A percentile compares a stretch with the other conserved stretches of the same genome.
These are phyloP conservation scores for Merluccius polli DNA, from an alignment of 2,797 vertebrate species.

Conservation along the genomic window DNA sequence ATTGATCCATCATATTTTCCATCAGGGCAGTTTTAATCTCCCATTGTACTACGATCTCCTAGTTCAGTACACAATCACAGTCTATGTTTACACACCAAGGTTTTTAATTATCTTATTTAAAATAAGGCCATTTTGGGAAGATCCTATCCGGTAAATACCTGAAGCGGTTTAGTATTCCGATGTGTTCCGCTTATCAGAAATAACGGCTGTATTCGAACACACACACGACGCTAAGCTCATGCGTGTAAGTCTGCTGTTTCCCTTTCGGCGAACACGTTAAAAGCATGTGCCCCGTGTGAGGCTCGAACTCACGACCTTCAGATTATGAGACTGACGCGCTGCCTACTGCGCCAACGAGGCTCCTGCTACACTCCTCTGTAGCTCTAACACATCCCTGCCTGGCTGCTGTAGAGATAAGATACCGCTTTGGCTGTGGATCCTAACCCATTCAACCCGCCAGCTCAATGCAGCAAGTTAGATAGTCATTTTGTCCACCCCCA, in stretches of 20 bases:
- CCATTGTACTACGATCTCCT: too few species aligned
- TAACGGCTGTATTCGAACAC: too few species aligned
- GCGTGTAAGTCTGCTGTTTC: too few species aligned
- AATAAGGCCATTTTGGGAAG: background rate
- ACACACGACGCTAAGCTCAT: too few species aligned
- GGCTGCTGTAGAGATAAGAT: background rate
- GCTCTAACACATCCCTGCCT: background rate
- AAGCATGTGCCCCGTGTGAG: slow-evolving; percentile 10
- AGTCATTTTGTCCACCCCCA: background rate
- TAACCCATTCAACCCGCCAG: background rate
- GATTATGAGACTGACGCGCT: slow-evolving; percentile 10
- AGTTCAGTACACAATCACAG: too few species aligned
- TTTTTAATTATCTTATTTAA: too few species aligned
- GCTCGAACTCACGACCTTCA: slow-evolving; percentile 15
- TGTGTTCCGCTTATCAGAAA: too few species aligned
- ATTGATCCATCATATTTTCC: too few species aligned
- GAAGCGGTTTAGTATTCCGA: too few species aligned
- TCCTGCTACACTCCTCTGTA: background rate
- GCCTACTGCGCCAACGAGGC: slow-evolving; percentile 13
- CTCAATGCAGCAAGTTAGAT: background rate
- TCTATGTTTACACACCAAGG: too few species aligned
- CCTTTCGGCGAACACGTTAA: background rate
- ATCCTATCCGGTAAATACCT: background rate
- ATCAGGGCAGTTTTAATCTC: too few species aligned
- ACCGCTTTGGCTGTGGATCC: background rate